Base-by-base conservation (phyloP, 2,113 vertebrate genomes). In the Plectropomus leopardus region DNA sequence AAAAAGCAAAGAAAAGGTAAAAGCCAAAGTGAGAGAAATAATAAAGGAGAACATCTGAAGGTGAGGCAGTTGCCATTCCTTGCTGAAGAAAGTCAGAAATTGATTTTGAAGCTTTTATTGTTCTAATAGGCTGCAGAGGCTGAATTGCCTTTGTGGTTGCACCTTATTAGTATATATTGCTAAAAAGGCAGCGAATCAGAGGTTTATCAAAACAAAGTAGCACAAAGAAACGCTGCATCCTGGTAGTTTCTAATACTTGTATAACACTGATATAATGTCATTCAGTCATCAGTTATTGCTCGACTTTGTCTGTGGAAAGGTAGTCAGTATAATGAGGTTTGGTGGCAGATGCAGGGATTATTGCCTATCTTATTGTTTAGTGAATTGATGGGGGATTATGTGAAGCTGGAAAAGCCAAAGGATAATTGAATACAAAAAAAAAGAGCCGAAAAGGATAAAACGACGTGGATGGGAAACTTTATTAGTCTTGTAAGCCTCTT, bases 351-450 rank as follows among this genome's bases (percentile, higher is more conserved):
- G 47, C 51, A 40, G 61, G 74, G 76, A 87, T 86, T 82, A 83
- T 61, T 81, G 48, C 30, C 17, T 85, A 83, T 81, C 34, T 79
- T 30, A 15, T 53, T 69, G 61, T 86, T 71, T 50, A 80, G 36
- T 71, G 58, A 85, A 64, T 44, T 85, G 84, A 80, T 76, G 76
- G 30, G 82, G 68, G 67, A 86, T 86, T 85, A 76, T 66, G 30
- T n/a, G 28, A 45, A 66, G 55, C 67, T 17, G 66, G 8, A 40
- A 16, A 61, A 65, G 59, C 40, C 63, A 61, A 72, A 69, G 32
- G 45, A 60, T 88, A 80, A 85, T 69, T 67, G 72, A 73, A 75
- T 70, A 30, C 14, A 63, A 59, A 69, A 53, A 69, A 53, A 50
- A 28, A 53, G 51, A 78, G 67, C 21, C 2, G 17, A 40, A 45